A percentile compares a stretch with the other conserved stretches of the same genome.
These are phyloP conservation scores for Palythoa grandis DNA, from an alignment of 92 coral and sea anemone genomes.

Conservation along the genomic window DNA sequence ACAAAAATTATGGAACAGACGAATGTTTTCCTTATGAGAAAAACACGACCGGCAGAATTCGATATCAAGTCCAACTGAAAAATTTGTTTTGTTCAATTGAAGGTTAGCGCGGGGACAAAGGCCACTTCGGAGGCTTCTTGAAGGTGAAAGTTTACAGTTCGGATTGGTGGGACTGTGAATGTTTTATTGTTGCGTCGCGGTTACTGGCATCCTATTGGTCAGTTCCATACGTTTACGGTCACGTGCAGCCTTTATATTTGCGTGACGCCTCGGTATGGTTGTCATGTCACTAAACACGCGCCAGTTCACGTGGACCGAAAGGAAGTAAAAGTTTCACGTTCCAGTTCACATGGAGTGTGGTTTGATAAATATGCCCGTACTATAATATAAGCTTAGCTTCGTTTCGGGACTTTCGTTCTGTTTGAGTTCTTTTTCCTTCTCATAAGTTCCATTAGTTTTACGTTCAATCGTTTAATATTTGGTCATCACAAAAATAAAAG, in stretches of 20 bases:
- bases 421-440: no score
- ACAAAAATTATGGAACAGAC: background rate
- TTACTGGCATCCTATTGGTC: constrained; percentile 7
- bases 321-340: constrained; percentile 1
- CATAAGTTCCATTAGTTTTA: no score
- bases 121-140: constrained; percentile 30
- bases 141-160: constrained; percentile 46
- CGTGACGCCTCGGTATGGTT: constrained; percentile 1
- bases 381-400: background rate
- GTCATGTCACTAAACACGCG: constrained; percentile 17
- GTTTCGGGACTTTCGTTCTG: no score
- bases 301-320: constrained; percentile 11
- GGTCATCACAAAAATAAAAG: no score
- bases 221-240: background rate
- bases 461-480: no score
- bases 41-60: background rate
- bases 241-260: background rate
- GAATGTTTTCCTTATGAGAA: background rate
- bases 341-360: constrained; percentile 8
- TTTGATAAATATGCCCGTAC: background rate
- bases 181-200: background rate
- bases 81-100: constrained; percentile 9
- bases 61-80: background rate
- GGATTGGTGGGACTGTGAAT: constrained; percentile 35
- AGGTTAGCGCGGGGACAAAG: constrained; percentile 45